Conservation (phyloP, 2,113 vertebrate genomes). For the Turnix velox region DNA sequence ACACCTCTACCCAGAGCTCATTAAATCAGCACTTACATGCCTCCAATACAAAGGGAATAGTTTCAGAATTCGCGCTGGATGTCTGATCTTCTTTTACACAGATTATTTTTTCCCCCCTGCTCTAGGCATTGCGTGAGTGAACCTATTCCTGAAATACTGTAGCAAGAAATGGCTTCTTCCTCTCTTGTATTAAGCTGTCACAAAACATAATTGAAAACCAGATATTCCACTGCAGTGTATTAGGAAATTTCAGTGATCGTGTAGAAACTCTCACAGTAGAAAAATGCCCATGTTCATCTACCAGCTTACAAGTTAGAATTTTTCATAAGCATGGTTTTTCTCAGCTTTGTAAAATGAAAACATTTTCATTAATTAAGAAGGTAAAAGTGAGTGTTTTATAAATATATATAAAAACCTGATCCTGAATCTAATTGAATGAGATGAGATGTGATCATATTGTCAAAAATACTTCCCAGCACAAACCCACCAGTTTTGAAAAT, state of each 20-base stretch:
- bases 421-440: background rate
- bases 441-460: background rate
- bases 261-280: background rate
- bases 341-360: background rate
- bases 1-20: conserved; percentile 8
- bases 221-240: background rate
- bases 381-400: background rate
- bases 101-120: background rate
- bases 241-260: background rate
- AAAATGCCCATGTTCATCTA: background rate
- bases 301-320: background rate
- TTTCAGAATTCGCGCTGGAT: background rate
- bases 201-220: conserved; percentile 31
- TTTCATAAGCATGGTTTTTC: background rate
- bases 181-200: conserved; percentile 36
- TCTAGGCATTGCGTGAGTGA: background rate
- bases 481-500: background rate
- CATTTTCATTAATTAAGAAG: background rate
- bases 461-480: background rate
- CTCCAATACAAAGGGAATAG: background rate
- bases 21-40: conserved; percentile 22
- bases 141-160: conserved; percentile 48
- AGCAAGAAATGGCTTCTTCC: background rate
- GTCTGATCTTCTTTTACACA: conserved; percentile 13
- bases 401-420: background rate